Evolutionary conservation across 2,888 invertebrate genomes (phyloP), one percentile per base, ranked within the genome.

Genomic region (Hydroisotoma schaefferi): DNA sequence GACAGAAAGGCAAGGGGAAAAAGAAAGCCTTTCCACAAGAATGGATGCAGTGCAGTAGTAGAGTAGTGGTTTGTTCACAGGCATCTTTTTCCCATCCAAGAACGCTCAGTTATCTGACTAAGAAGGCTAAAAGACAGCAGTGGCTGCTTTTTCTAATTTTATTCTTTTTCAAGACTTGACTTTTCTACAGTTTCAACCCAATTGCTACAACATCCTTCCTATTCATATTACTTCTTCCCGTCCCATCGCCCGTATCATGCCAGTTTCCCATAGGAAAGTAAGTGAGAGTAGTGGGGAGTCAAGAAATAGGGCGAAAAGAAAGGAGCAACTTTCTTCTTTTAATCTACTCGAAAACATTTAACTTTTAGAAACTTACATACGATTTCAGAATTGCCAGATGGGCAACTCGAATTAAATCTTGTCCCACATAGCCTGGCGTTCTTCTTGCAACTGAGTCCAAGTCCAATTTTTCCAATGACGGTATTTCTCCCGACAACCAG

Each of bases 381-480:
- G 60, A 54, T 59, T 63, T 65, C 28, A 76, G 74, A n/a, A 73
- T 68, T 15, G 77, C 73, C 46, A 76, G 75, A 15, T 79, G 76
- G 51, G 80, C 75, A 12, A 84, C 72, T 6, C 80, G 74, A 1
- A 75, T 75, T 23, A 85, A 73, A 75, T 85, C 84, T 2, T 81
- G 80, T 3, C 80, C 78, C 6, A 82, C 81, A 75, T 79, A 84
- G 20, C 84, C 84, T 29, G 81, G 81, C 0, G 83, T 84, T 59
- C 79, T 75, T 33, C 75, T 74, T 1, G 81, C 80, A 4, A 82
- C 55, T 70, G 61, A 47, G 54, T 28, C 63, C 61, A 65, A 62
- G 56, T 59, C 65, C 46, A 57, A 66, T 15, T 4, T 63, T 56
- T 5, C 38, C 26, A 37, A 63, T 38, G 57, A 10, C 5, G 63